Evolutionary conservation across 1,140 invertebrate species (phyloP).

Genomic region (Drosophila paulistorum): DNA sequence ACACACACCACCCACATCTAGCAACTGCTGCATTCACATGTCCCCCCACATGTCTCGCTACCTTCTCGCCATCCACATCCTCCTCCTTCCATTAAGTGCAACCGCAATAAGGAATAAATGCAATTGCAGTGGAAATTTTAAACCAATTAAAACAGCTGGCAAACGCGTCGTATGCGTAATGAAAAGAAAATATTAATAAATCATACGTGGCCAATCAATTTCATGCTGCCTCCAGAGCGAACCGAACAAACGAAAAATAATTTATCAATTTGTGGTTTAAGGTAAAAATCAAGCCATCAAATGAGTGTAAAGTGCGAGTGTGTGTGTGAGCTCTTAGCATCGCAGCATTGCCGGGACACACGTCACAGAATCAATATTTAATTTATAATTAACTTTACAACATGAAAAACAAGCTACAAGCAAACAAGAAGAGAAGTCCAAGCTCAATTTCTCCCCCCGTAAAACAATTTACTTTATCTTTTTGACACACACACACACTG

Average conservation of each 20-base stretch:
- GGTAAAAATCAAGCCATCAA: constrained; percentile 4
- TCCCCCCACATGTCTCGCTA: background rate
- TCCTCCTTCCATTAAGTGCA: background rate
- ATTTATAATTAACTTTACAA: constrained; percentile 82
- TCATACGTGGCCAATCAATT: constrained; percentile 81
- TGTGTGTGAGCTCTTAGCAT: background rate
- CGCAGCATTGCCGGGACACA: constrained; percentile 26
- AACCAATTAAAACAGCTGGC: constrained; percentile 79
- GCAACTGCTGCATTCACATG: constrained; percentile 1
- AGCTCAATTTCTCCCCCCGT: constrained; percentile 21
- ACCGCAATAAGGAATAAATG: constrained; percentile 27
- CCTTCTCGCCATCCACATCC: too few relatives aligned
- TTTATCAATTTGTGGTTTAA: constrained; percentile 10
- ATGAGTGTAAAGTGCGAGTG: background rate
- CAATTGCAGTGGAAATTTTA: constrained; percentile 71
- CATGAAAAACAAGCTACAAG: constrained; percentile 71
- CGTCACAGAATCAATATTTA: constrained; percentile 78
- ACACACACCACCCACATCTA: background rate
- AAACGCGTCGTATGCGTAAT: constrained; percentile 76
- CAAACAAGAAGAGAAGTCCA: constrained; percentile 39
- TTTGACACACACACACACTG: constrained; percentile 68
- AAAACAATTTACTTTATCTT: constrained; percentile 60
- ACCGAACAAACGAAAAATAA: constrained; percentile 22
- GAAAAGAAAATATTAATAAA: constrained; percentile 81
- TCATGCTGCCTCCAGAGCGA: constrained; percentile 44